These are phyloP conservation scores for Nasonovia ribisnigri DNA, from an alignment of 2,888 invertebrate genomes.

Conservation along the genomic window DNA sequence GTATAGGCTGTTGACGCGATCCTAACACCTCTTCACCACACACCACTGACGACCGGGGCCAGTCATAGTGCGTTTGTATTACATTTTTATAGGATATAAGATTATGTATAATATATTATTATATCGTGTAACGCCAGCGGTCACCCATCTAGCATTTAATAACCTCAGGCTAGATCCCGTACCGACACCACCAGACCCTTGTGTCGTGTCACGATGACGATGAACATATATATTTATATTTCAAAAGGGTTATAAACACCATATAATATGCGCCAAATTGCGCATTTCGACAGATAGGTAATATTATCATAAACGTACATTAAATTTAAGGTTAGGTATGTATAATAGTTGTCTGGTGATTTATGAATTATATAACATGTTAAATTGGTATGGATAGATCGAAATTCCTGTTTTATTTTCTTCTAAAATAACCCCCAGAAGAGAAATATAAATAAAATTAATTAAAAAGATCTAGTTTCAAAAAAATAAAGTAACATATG, in stretches of 20 bases:
- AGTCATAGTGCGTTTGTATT: not conserved
- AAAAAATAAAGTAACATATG: not conserved
- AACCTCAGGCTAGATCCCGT: not conserved
- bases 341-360: not conserved
- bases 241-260: too few species aligned
- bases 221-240: not conserved
- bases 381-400: not conserved
- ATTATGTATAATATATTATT: not conserved
- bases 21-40: not conserved
- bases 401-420: not conserved
- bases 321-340: not conserved
- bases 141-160: not conserved
- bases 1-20: not conserved
- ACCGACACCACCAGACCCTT: not conserved
- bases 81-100: not conserved
- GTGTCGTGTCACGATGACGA: not conserved
- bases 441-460: not conserved
- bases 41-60: not conserved
- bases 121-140: not conserved
- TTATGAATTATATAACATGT: not conserved
- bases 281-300: too few species aligned
- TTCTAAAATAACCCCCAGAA: not conserved
- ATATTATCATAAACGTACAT: not conserved
- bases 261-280: too few species aligned
- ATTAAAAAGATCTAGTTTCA: not conserved